These are phyloP conservation scores for Drosophila multiciliata DNA, from an alignment of 2,888 invertebrate species.

Conservation along the genomic window DNA sequence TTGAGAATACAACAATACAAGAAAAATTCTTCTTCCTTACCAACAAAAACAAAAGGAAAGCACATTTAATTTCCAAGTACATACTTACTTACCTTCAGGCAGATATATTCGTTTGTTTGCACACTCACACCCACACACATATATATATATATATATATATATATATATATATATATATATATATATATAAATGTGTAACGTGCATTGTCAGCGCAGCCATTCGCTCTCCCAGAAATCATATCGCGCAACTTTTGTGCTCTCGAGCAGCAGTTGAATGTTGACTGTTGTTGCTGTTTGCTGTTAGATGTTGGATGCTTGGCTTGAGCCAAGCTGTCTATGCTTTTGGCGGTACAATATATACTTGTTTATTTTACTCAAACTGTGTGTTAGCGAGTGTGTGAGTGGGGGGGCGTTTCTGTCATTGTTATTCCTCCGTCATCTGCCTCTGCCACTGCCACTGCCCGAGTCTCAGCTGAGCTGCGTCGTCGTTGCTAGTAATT, in stretches of 20 bases:
- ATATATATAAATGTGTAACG: not conserved
- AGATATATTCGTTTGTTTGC: slow-evolving; percentile 44
- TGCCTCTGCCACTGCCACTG: slow-evolving; percentile 7
- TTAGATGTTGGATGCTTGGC: slow-evolving; percentile 38
- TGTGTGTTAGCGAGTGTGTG: slow-evolving; percentile 31
- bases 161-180: not conserved
- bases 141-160: not conserved
- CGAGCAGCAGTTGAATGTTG: slow-evolving; percentile 4
- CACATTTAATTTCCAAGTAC: slow-evolving; percentile 46
- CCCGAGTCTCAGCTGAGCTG: slow-evolving; percentile 9
- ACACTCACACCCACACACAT: slow-evolving; percentile 13
- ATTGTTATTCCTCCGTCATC: slow-evolving; percentile 66
- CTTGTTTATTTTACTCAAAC: slow-evolving; percentile 64
- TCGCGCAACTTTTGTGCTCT: slow-evolving; percentile 49
- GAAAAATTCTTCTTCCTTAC: slow-evolving; percentile 13
- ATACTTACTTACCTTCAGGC: slow-evolving; percentile 41
- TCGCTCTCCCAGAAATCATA: slow-evolving; percentile 58
- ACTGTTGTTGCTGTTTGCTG: slow-evolving; percentile 1
- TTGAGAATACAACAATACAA: slow-evolving; percentile 48
- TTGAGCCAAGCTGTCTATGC: slow-evolving; percentile 81
- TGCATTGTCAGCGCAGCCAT: slow-evolving; percentile 32
- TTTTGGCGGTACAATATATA: slow-evolving; percentile 77
- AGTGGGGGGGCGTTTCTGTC: slow-evolving; percentile 73
- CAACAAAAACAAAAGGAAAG: slow-evolving; percentile 27
- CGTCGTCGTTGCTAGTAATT: slow-evolving; percentile 37